A percentile compares a stretch with the other conserved stretches of the same genome.
These are phyloP conservation scores for Gallirallus australis DNA, from an alignment of 2,797 vertebrate genomes.

Conservation along the genomic window DNA sequence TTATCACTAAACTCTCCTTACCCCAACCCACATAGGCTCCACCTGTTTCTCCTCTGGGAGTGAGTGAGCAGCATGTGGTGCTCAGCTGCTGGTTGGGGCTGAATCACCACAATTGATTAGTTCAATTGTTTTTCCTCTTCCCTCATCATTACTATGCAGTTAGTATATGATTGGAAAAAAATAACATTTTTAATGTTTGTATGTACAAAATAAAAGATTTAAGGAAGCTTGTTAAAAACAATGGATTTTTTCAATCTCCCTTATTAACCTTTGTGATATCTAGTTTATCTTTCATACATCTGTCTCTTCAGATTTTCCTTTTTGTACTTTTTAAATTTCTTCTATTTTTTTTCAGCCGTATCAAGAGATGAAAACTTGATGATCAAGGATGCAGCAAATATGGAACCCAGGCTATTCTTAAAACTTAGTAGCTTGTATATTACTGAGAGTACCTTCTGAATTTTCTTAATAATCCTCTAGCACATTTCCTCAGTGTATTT, in stretches of 20 bases:
- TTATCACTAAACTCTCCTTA: too few species aligned
- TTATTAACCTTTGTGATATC: background rate
- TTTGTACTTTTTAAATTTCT: background rate
- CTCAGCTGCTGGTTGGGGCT: too few species aligned
- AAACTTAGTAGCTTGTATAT: background rate
- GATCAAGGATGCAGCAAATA: background rate
- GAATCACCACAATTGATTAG: background rate
- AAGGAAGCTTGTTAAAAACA: background rate
- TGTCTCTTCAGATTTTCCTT: background rate
- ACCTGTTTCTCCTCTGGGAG: too few species aligned
- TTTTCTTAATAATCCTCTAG: background rate
- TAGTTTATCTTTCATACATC: background rate
- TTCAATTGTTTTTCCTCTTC: background rate
- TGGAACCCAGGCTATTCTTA: background rate
- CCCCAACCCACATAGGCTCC: too few species aligned
- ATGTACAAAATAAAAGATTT: background rate
- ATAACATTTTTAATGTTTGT: background rate
- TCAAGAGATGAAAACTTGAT: background rate
- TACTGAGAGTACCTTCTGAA: background rate
- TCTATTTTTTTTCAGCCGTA: background rate
- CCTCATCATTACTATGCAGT: background rate
- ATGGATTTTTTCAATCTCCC: background rate
- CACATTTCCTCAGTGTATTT: background rate
- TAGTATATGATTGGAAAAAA: background rate
- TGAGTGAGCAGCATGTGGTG: too few species aligned